Percentiles rank a stretch among this genome's conserved stretches.
These are phyloP conservation scores for Chelidonichthys spinosus DNA, from an alignment of 2,797 vertebrate genomes.

Conservation along the genomic window DNA sequence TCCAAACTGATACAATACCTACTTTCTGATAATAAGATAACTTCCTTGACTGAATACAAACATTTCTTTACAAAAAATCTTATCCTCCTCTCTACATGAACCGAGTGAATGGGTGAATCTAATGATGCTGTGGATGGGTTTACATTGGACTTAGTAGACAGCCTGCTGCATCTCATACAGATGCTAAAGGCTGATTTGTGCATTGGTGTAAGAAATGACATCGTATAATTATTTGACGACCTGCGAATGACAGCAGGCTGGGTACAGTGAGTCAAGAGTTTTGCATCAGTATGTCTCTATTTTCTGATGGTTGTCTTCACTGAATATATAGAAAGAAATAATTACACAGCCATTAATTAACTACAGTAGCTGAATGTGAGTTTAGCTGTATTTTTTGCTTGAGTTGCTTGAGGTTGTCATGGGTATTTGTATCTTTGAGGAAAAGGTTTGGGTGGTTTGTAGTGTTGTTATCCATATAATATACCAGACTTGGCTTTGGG, in stretches of 20 bases:
- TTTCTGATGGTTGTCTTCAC: not conserved
- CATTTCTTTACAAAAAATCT: fast-evolving
- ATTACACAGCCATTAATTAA: conserved; percentile 5
- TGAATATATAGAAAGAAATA: not conserved
- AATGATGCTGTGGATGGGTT: too few relatives aligned
- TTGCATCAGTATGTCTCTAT: too few relatives aligned
- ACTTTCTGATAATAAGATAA: not conserved
- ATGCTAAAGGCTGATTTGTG: not conserved
- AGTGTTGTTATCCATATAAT: conserved; percentile 12
- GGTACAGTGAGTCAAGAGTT: too few relatives aligned
- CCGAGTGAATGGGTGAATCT: not conserved
- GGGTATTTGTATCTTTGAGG: conserved; percentile 6
- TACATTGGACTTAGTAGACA: not conserved
- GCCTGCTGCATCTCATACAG: not conserved
- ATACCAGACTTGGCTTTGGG: conserved; percentile 8
- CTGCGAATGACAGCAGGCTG: not conserved
- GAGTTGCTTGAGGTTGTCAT: conserved; percentile 2
- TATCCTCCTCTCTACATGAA: not conserved
- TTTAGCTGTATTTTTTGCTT: not conserved
- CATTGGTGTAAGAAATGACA: not conserved
- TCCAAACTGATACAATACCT: not conserved
- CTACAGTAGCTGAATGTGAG: not conserved
- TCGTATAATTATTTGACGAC: not conserved
- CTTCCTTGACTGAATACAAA: not conserved
- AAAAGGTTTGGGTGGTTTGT: conserved; percentile 6